These are phyloP conservation scores for Lacanobia oleracea DNA, from an alignment of 2,888 invertebrate species.

Conservation along the genomic window DNA sequence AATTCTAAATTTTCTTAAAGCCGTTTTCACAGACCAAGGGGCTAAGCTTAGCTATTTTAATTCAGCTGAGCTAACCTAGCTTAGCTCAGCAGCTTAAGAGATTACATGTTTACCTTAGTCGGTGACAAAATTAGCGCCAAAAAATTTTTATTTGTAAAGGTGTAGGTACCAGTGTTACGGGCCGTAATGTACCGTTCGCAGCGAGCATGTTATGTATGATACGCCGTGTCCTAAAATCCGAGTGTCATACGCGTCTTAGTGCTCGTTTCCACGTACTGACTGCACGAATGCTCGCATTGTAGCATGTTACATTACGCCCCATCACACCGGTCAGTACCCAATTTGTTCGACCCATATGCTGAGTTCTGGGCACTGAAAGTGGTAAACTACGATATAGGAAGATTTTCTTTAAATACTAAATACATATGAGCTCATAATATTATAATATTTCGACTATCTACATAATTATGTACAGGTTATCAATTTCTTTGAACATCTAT, in stretches of 20 bases:
- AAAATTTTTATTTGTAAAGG: neutral
- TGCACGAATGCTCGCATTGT: no score
- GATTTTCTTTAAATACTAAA: constrained; percentile 18
- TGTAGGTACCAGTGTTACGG: neutral
- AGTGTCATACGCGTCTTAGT: no score
- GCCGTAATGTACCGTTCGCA: no score
- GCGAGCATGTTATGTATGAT: no score
- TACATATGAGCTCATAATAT: constrained; percentile 29
- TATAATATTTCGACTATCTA: constrained; percentile 51
- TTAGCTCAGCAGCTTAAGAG: neutral
- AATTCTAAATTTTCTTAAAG: neutral
- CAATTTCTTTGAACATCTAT: constrained; percentile 45
- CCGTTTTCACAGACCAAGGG: neutral
- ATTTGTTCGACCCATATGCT: no score
- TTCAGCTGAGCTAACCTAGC: neutral
- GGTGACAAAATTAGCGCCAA: constrained; percentile 5
- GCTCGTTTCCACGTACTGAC: no score
- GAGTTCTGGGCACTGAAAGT: no score
- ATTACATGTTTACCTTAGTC: neutral
- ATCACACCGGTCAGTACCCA: no score
- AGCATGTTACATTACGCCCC: no score
- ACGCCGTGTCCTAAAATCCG: no score
- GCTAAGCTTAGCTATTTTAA: no score
- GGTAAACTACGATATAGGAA: no score
- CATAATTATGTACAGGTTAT: constrained; percentile 54